Evolutionary conservation across 2,113 vertebrate species (phyloP).

Genomic region (Riparia riparia): DNA sequence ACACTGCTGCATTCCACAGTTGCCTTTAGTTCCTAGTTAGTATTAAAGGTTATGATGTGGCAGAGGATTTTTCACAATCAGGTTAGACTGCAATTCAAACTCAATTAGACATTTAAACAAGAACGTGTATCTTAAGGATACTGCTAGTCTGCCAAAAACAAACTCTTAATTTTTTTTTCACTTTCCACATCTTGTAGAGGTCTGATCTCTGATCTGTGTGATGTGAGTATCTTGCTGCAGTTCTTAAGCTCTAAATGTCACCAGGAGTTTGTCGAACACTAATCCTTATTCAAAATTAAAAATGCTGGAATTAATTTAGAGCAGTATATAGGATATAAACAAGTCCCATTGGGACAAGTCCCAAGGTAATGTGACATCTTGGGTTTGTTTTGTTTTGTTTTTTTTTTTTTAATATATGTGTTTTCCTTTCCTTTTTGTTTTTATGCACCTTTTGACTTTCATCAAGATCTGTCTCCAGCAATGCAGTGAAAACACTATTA

Average conservation of each 20-base stretch:
- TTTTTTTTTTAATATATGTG: background rate
- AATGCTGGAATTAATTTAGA: background rate
- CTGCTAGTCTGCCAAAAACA: background rate
- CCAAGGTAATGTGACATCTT: accelerated
- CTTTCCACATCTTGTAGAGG: background rate
- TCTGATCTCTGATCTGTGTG: background rate
- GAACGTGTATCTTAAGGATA: background rate
- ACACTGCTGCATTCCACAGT: conserved; percentile 10
- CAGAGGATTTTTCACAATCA: conserved; percentile 15
- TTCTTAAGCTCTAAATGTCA: background rate
- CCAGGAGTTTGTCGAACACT: background rate
- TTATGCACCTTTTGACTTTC: background rate
- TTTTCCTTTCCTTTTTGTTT: background rate
- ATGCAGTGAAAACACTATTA: background rate
- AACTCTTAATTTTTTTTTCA: background rate
- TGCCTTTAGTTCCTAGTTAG: background rate
- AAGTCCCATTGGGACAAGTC: background rate
- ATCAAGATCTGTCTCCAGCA: background rate
- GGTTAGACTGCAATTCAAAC: conserved; percentile 21
- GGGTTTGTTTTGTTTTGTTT: background rate
- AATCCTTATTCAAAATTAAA: background rate
- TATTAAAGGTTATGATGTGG: background rate
- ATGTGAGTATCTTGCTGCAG: background rate
- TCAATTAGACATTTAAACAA: background rate
- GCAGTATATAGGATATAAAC: background rate